Conservation (phyloP, 2,797 vertebrate species). For the Melanotaenia parkinsoni region DNA sequence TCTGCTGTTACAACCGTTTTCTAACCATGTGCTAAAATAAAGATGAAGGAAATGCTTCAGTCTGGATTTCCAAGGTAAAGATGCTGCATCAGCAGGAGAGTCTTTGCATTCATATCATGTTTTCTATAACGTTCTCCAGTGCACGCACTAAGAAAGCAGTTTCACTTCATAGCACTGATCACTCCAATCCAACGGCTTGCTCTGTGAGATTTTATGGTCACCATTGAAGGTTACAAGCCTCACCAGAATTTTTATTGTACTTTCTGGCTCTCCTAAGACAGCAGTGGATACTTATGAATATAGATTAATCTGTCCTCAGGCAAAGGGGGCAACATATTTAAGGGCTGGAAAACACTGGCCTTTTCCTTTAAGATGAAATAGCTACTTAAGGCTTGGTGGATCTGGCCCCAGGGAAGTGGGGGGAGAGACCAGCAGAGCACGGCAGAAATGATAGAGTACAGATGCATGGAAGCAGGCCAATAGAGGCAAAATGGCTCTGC, state of each 20-base stretch:
- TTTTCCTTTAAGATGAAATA: conserved; percentile 66
- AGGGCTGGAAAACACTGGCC: conserved; percentile 37
- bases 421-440: conserved; percentile 41
- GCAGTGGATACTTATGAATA: conserved; percentile 49
- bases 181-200: conserved; percentile 34
- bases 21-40: background rate
- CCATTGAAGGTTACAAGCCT: conserved; percentile 49
- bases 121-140: conserved; percentile 26
- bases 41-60: background rate
- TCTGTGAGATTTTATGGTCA: conserved; percentile 59
- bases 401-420: conserved; percentile 55
- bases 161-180: conserved; percentile 59
- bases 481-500: conserved; percentile 31
- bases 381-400: conserved; percentile 59
- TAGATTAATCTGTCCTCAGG: conserved; percentile 56
- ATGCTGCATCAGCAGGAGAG: conserved; percentile 10
- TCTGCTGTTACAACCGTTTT: background rate
- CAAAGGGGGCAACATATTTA: conserved; percentile 18
- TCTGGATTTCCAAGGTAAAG: conserved; percentile 10
- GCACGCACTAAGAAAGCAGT: conserved; percentile 27
- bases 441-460: conserved; percentile 36
- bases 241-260: conserved; percentile 63
- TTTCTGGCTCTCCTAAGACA: conserved; percentile 48
- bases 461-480: conserved; percentile 23
- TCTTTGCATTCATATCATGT: conserved; percentile 27